Base-by-base conservation (phyloP, 2,797 vertebrate species). In the Melanotaenia maccullochi region DNA sequence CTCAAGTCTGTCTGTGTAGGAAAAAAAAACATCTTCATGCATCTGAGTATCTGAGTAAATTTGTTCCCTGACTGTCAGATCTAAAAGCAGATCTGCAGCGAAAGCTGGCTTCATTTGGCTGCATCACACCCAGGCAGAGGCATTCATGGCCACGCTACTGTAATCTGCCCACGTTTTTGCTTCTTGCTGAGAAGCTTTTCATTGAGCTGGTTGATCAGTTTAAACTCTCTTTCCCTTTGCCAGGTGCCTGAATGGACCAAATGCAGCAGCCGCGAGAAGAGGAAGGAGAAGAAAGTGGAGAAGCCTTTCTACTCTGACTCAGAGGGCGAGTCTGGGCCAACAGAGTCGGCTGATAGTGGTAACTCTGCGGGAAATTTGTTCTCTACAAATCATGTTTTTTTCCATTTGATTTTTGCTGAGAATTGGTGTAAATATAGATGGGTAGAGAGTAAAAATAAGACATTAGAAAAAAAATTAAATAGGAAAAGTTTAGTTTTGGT, bases 231-330 rank as follows among this genome's bases (percentile, higher is more conserved):
- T 28, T 51, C 66, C 51, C 24, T 65, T 59, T 28, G 35, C 22
- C 91, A 99, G 98, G 97, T 99, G 86, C 98, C 98, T 0, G 98
- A 99, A 65, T 99, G 98, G 98, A 99, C 96, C 88, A 99, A 98
- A 79, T 98, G 97, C 91, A 98, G 97, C 82, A 96, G 94, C 84
- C 94, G 97, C 1, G 98, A 99, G 88, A 99, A 99, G 91, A 95
- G 97, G 78, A 99, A 99, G 93, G 98, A 99, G 89, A 99, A 98
- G 83, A 99, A 98, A 66, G 95, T 95, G 71, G 98, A 99, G 77
- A 99, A 98, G 82, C 97, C 98, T 0, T 99, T 99, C 90, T 99
- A 99, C 87, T 99, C 97, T 0, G 98, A 99, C 83, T 99, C 98
- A 0, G 97, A 99, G 60, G 97, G 96, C 30, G 98, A 98, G 86